Evolutionary conservation across 2,113 vertebrate genomes (phyloP).

Genomic region (Lepus timidus): DNA sequence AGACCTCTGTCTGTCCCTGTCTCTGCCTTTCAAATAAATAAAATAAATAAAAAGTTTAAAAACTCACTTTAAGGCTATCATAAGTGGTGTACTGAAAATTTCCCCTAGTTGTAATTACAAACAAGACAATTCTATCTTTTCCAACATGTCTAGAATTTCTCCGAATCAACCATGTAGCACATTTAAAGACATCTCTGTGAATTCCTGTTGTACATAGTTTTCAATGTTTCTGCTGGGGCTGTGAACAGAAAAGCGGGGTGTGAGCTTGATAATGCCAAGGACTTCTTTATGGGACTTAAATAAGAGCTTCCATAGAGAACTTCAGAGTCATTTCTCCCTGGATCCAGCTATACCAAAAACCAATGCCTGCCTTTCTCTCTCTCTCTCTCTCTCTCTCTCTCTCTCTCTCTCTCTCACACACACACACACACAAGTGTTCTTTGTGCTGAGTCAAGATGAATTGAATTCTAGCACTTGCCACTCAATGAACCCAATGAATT

Average conservation of each 20-base stretch:
- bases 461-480: slow-evolving; percentile 34
- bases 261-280: neutral
- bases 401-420: too few species aligned
- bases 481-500: neutral
- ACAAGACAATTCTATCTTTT: neutral
- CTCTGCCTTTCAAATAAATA: too few species aligned
- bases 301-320: neutral
- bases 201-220: slow-evolving; percentile 10
- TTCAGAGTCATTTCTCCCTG: neutral
- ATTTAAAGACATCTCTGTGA: slow-evolving; percentile 5
- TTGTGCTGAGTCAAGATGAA: neutral
- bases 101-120: neutral
- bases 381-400: too few species aligned
- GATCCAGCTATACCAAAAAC: slow-evolving; percentile 24
- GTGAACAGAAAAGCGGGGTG: neutral
- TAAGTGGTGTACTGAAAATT: neutral
- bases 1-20: too few species aligned
- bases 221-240: neutral
- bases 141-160: neutral
- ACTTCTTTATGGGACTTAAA: neutral
- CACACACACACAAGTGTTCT: neutral
- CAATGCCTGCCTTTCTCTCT: neutral
- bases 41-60: neutral
- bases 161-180: neutral
- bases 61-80: slow-evolving; percentile 12